phyloP scores from a whole-genome alignment of 2,797 vertebrate species.

The Brachyrhaphis roseni region DNA sequence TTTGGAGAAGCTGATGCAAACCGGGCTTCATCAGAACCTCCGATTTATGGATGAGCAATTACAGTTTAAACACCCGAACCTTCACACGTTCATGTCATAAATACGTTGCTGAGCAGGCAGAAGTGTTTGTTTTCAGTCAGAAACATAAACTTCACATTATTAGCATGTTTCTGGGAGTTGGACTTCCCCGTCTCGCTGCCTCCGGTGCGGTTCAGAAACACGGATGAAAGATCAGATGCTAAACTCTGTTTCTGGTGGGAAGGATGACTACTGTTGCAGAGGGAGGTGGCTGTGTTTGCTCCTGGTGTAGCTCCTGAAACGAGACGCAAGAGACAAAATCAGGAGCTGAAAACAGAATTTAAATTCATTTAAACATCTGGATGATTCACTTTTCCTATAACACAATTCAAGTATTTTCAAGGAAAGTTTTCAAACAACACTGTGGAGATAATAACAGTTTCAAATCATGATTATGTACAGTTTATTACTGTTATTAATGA shows the following conservation, averaged over 20 bases:
- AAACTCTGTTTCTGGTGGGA: slow-evolving; percentile 31
- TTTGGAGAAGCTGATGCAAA: slow-evolving; percentile 54
- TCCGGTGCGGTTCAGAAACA: slow-evolving; percentile 4
- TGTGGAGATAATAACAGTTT: too few relatives aligned
- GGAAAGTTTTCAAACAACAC: too few relatives aligned
- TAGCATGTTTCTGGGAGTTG: not conserved
- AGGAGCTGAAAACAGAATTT: not conserved
- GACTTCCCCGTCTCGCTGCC: slow-evolving; percentile 25
- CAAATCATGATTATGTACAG: too few relatives aligned
- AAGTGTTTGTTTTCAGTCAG: not conserved
- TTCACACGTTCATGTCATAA: not conserved
- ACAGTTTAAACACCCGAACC: not conserved
- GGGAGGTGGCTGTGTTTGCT: slow-evolving; percentile 33
- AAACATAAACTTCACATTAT: not conserved
- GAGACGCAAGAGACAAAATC: not conserved
- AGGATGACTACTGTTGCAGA: slow-evolving; percentile 32
- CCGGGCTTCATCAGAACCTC: not conserved
- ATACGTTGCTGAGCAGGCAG: not conserved
- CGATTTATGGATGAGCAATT: not conserved
- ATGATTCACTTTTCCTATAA: too few relatives aligned
- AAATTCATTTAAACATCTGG: not conserved
- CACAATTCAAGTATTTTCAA: too few relatives aligned
- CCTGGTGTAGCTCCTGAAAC: slow-evolving; percentile 33
- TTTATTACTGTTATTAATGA: too few relatives aligned
- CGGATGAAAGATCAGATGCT: slow-evolving; percentile 36